Conservation (phyloP, 2,888 invertebrate genomes). For the Nephrotoma guestfalica region DNA sequence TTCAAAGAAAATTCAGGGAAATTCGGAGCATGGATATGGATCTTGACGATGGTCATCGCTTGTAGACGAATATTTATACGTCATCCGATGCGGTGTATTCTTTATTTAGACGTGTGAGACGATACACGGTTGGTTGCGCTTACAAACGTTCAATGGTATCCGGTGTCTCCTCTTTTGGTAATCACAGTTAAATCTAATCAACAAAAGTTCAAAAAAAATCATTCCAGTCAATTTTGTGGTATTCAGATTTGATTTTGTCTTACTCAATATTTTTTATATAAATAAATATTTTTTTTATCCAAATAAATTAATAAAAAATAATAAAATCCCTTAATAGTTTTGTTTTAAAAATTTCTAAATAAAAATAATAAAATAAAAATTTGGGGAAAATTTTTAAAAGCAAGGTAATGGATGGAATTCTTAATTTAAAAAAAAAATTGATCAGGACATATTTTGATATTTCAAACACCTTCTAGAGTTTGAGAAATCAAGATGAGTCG, state of each 20-base stretch:
- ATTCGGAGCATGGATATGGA: not conserved
- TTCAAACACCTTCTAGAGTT: not conserved
- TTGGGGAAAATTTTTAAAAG: not conserved
- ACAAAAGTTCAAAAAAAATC: not conserved
- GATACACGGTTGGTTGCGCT: not conserved
- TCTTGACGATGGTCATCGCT: not conserved
- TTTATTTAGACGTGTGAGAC: not conserved
- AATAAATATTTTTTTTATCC: not conserved
- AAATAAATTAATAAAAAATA: not conserved
- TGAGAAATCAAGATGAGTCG: not conserved
- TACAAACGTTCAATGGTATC: not conserved
- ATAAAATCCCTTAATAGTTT: not conserved
- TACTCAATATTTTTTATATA: not conserved
- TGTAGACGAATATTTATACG: not conserved
- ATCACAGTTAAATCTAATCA: not conserved
- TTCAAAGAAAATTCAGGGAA: not conserved
- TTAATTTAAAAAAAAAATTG: not conserved
- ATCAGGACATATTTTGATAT: not conserved
- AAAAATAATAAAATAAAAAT: not conserved
- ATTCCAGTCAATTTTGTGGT: not conserved
- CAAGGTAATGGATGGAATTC: not conserved
- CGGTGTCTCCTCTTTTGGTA: not conserved
- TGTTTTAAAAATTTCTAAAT: not conserved
- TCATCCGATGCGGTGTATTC: not conserved
- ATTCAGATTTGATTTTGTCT: not conserved